phyloP scores from a whole-genome alignment of 2,797 vertebrate species.

The Platyrinchus mystaceus region DNA sequence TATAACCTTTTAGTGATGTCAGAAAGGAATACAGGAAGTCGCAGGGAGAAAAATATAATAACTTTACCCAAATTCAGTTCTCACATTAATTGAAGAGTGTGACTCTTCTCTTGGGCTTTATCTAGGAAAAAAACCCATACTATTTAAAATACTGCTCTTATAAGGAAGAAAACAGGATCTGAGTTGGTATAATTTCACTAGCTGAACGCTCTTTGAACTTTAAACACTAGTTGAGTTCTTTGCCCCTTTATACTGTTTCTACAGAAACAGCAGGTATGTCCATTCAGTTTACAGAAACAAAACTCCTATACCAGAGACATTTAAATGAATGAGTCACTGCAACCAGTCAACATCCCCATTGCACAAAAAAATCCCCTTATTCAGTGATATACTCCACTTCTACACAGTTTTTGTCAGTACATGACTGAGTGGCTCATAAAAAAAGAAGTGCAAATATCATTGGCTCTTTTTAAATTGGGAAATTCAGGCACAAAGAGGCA shows the following conservation, averaged over 20 bases:
- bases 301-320: not conserved
- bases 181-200: not conserved
- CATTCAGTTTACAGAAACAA: not conserved
- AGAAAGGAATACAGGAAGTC: not conserved
- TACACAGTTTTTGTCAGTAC: not conserved
- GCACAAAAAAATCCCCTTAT: not conserved
- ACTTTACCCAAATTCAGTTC: not conserved
- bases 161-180: not conserved
- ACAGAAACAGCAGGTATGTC: not conserved
- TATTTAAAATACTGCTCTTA: not conserved
- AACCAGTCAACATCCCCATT: not conserved
- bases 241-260: not conserved
- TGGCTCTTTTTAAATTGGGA: not conserved
- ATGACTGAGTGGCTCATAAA: not conserved
- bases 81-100: rapidly evolving
- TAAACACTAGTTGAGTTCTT: not conserved
- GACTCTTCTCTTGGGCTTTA: not conserved
- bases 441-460: not conserved
- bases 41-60: not conserved
- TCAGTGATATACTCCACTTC: not conserved
- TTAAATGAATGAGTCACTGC: constrained; percentile 1
- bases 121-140: not conserved
- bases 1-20: not conserved
- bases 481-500: not conserved
- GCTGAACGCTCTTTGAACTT: not conserved